Evolutionary conservation across 2,797 vertebrate genomes (phyloP), one percentile per base, ranked within the genome.

Genomic region (Australoheros facetus): DNA sequence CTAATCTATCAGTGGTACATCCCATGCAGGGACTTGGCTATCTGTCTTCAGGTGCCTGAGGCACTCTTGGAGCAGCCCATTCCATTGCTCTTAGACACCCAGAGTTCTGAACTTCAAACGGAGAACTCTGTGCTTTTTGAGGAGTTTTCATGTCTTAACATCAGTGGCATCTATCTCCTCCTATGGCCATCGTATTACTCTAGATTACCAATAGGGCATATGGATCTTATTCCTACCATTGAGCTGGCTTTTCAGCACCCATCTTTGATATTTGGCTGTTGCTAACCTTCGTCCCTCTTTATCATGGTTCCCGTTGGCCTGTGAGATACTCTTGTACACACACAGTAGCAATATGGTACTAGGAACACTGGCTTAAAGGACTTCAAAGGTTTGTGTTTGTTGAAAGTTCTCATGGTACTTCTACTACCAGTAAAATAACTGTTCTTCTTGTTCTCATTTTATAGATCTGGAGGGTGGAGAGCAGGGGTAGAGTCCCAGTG

Each of bases 401-500:
- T 66, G 60, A 66, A 1, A 45, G 42, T 45, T 45, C 0, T 45
- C 6, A 19, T 48, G 60, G 23, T 45, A 11, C 26, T 12, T 17
- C 13, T 26, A 3, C 26, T 11, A 26, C 4, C 26, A 45, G 39
- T 45, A 26, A 66, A 45, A 26, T 45, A 45, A 17, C 23, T 45
- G 26, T 45, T 48, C 11, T n/a, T 39, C 16, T 59, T 76, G 19
- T 57, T 28, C 23, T 16, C 37, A 37, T 16, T 48, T 48, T 23
- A 34, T 81, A 98, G 97, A 96, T 98, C 75, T 98, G 96, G 96
- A 96, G 97, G n/a, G 96, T 98, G 74, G 97, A 98, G 88, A 96
- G 92, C 85, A 94, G 87, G 0, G 97, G 96, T 54, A 94, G 96
- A 78, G 88, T 97, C 54, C 95, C 94, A 19, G 83, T 97, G 9